A percentile compares a stretch with the other conserved stretches of the same genome.
phyloP scores from a whole-genome alignment of 2,113 vertebrate genomes.

The Salvelinus namaycush region DNA sequence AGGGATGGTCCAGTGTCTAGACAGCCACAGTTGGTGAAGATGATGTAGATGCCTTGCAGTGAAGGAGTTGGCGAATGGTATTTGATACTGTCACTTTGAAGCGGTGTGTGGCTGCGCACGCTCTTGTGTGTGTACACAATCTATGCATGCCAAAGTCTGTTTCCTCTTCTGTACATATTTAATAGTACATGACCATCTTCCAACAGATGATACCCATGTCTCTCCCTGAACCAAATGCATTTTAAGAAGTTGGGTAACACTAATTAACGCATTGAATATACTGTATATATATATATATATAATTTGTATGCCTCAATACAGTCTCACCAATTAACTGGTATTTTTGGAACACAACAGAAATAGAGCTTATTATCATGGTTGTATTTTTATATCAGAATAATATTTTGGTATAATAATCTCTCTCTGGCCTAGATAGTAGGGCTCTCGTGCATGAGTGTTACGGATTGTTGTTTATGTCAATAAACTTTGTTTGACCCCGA shows the following conservation, averaged over 20 bases:
- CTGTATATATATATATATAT: slow-evolving; percentile 30
- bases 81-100: too few relatives aligned
- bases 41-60: too few relatives aligned
- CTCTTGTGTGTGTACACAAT: slow-evolving; percentile 2
- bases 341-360: slow-evolving; percentile 22
- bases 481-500: too few relatives aligned
- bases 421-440: too few relatives aligned
- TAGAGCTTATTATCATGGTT: not conserved
- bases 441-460: too few relatives aligned
- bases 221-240: slow-evolving; percentile 56
- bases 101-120: too few relatives aligned
- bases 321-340: slow-evolving; percentile 35
- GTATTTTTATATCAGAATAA: not conserved
- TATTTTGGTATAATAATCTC: not conserved
- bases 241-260: slow-evolving; percentile 51
- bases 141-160: slow-evolving; percentile 38
- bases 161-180: slow-evolving; percentile 49
- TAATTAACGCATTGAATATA: slow-evolving; percentile 54
- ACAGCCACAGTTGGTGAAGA: too few relatives aligned
- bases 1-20: too few relatives aligned
- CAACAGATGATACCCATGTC: slow-evolving; percentile 54
- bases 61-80: too few relatives aligned
- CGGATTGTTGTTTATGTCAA: too few relatives aligned
- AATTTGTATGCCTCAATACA: slow-evolving; percentile 18
- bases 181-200: slow-evolving; percentile 48